Conservation (phyloP, 2,888 invertebrate genomes). For the Allophyes oxyacanthae region DNA sequence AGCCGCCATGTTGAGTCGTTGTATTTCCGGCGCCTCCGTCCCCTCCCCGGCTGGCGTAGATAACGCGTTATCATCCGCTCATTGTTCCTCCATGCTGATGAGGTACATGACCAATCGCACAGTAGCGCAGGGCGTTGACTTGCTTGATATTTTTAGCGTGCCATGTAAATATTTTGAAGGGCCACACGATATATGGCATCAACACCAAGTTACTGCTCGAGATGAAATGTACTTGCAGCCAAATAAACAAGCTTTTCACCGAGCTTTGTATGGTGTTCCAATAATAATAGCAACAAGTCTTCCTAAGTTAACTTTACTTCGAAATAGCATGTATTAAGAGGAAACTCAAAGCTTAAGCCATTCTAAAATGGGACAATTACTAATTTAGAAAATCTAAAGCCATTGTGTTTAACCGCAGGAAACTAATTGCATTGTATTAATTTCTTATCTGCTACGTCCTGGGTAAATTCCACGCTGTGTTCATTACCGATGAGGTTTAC, state of each 20-base stretch:
- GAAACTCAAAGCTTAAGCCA: conserved; percentile 38
- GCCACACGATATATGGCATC: conserved; percentile 26
- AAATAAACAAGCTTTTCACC: conserved; percentile 12
- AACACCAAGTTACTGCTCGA: conserved; percentile 17
- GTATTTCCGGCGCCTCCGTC: conserved; percentile 78
- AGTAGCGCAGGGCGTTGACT: conserved; percentile 78
- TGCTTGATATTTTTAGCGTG: conserved; percentile 70
- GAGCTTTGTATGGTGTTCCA: background rate
- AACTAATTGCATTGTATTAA: conserved; percentile 52
- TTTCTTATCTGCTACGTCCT: conserved; percentile 52
- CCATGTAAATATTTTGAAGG: conserved; percentile 59
- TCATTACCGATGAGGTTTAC: conserved; percentile 32
- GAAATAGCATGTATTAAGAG: conserved; percentile 8
- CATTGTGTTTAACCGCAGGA: conserved; percentile 59
- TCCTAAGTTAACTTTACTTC: conserved; percentile 1
- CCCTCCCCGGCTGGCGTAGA: conserved; percentile 71
- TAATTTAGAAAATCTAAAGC: conserved; percentile 58
- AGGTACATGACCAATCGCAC: conserved; percentile 74
- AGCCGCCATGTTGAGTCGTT: conserved; percentile 73
- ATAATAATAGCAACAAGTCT: conserved; percentile 5
- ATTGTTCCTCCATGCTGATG: conserved; percentile 84
- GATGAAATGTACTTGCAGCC: conserved; percentile 12
- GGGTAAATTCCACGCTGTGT: conserved; percentile 58
- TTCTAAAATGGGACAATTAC: conserved; percentile 52
- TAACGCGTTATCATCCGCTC: conserved; percentile 87